A percentile compares a stretch with the other conserved stretches of the same genome.
phyloP scores from a whole-genome alignment of 2,888 invertebrate genomes.

The Uropetala carovei region DNA sequence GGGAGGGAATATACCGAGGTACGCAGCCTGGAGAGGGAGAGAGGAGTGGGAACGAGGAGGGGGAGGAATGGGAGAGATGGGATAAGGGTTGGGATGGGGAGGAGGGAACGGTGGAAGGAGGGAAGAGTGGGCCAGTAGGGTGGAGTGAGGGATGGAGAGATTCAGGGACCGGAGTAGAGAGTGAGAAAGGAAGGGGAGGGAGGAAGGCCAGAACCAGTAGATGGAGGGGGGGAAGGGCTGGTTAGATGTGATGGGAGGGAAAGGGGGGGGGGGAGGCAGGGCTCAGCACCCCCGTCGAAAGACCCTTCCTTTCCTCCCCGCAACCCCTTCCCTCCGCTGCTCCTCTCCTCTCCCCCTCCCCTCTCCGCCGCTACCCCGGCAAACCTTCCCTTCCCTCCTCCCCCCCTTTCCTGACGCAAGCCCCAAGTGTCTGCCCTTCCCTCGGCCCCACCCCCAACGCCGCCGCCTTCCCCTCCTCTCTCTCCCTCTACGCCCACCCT shows the following conservation, averaged over 20 bases:
- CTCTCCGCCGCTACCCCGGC: neutral
- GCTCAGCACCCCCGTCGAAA: constrained; percentile 67
- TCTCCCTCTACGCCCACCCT: constrained; percentile 65
- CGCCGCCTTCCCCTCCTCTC: constrained; percentile 66
- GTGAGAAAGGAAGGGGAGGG: neutral
- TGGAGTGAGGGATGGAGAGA: too few relatives aligned
- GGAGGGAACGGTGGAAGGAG: neutral
- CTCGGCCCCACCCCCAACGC: constrained; percentile 66
- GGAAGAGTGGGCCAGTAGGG: constrained; percentile 18
- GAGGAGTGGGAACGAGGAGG: neutral
- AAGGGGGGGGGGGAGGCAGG: constrained; percentile 50
- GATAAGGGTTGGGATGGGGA: constrained; percentile 3
- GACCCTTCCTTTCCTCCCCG: constrained; percentile 29
- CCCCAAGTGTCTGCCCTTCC: constrained; percentile 65
- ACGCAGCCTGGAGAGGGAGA: neutral
- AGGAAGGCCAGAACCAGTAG: neutral
- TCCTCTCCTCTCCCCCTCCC: neutral
- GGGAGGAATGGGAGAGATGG: neutral
- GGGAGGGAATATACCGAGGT: constrained; percentile 33
- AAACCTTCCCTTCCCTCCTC: constrained; percentile 54
- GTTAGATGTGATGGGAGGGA: constrained; percentile 33
- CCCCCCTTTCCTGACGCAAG: constrained; percentile 65
- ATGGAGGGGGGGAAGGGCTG: constrained; percentile 8
- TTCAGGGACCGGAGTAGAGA: neutral
- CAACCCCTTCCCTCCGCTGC: neutral